phyloP scores from a whole-genome alignment of 2,888 invertebrate genomes.

The Mimas tiliae region DNA sequence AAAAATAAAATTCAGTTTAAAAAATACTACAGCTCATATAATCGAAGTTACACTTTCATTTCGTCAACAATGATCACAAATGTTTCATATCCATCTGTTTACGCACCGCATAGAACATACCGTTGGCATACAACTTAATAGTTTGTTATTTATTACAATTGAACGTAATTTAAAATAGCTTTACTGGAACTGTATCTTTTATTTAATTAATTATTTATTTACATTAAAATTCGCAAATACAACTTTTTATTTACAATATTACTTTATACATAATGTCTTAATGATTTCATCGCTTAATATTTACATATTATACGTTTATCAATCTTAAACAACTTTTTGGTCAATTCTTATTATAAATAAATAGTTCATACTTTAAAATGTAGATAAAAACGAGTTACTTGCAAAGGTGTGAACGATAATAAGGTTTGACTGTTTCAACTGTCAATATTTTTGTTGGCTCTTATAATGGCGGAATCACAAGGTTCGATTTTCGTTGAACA shows the following conservation, averaged over 20 bases:
- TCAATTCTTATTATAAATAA: slow-evolving; percentile 79
- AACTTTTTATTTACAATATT: slow-evolving; percentile 70
- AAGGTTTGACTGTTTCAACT: slow-evolving; percentile 5
- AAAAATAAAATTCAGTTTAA: slow-evolving; percentile 63
- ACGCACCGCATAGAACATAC: slow-evolving; percentile 79
- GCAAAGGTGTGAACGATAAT: slow-evolving; percentile 33
- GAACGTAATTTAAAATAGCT: slow-evolving; percentile 72
- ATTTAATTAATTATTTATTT: slow-evolving; percentile 67
- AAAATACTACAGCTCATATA: slow-evolving; percentile 85
- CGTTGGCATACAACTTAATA: slow-evolving; percentile 74
- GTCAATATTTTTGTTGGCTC: slow-evolving; percentile 32
- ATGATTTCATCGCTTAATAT: slow-evolving; percentile 60
- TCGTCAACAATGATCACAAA: slow-evolving; percentile 83
- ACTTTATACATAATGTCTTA: slow-evolving; percentile 66
- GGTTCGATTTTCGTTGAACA: no score
- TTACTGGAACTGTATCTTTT: slow-evolving; percentile 68
- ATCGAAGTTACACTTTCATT: slow-evolving; percentile 83
- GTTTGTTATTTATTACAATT: slow-evolving; percentile 56
- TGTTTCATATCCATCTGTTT: slow-evolving; percentile 70
- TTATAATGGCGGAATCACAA: no score
- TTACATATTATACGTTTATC: slow-evolving; percentile 65
- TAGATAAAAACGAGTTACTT: slow-evolving; percentile 49
- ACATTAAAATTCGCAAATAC: slow-evolving; percentile 81
- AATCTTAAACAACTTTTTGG: slow-evolving; percentile 80
- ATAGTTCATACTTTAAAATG: slow-evolving; percentile 54